Evolutionary conservation across 2,888 invertebrate genomes (phyloP), one percentile per base, ranked within the genome.

Genomic region (Drosophila siamana): DNA sequence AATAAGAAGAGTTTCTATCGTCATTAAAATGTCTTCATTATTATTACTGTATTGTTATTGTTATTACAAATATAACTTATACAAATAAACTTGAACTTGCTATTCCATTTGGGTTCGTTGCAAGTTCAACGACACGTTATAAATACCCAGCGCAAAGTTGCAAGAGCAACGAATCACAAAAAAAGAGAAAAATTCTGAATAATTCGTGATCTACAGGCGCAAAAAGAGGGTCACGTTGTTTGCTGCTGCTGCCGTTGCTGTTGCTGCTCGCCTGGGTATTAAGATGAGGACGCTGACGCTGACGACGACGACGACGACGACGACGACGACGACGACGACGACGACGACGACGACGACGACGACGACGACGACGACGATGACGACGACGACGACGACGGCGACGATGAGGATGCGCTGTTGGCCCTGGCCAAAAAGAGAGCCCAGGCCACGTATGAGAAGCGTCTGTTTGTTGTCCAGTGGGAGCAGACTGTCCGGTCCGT

Each of bases 201-300:
- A 88, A 88, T 89, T 90, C 90, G 90, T 90, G 90, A 90, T 91
- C 84, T 78, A 78, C 84, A 91, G 90, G 90, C 90, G 91, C 91
- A 91, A 90, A 89, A 90, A 90, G 89, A 90, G 89, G 90, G 91
- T 91, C 90, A 90, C 90, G 91, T 87, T 89, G 89, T 82, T 69
- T 64, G 66, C 41, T 46, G 73, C 51, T 62, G 61, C 15, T 57
- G 62, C 46, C 52, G 67, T 48, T 30, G 65, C 38, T 46, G 50
- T 57, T 44, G 65, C 38, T 50, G 50, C n/a, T 30, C 40, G 74
- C 43, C 40, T 26, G 52, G 38, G 7, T 41, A 66, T 44, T 43
- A 54, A 69, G 69, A 59, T 55, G 62, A 70, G 60, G 73, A 72
- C 46, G 77, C 77, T 69, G 69, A 51, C 62, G 69, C 64, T 47